These are phyloP conservation scores for Rutilus rutilus DNA, from an alignment of 2,113 vertebrate species.

Conservation along the genomic window DNA sequence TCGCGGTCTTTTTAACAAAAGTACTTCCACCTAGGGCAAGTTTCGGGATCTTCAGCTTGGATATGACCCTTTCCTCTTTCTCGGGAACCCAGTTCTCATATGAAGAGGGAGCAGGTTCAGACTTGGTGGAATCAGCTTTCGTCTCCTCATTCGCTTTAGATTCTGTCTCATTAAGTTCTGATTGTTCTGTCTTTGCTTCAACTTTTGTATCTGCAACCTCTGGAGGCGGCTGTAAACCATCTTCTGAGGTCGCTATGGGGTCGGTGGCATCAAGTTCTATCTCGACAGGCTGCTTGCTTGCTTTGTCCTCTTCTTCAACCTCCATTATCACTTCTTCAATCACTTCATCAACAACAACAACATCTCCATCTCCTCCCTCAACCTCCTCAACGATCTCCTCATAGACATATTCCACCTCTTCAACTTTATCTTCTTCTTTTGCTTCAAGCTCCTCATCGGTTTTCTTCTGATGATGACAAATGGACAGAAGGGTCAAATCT, in stretches of 20 bases:
- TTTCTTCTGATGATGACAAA: conserved; percentile 64
- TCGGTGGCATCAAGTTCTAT: background rate
- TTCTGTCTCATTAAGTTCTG: conserved; percentile 41
- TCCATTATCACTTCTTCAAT: conserved; percentile 67
- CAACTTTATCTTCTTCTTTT: conserved; percentile 51
- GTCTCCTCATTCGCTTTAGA: conserved; percentile 50
- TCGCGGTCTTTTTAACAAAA: conserved; percentile 89
- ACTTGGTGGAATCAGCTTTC: conserved; percentile 41
- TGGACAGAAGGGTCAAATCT: background rate
- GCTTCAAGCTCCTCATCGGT: conserved; percentile 44
- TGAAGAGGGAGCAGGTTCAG: conserved; percentile 5
- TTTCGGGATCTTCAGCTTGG: conserved; percentile 89
- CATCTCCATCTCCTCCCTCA: conserved; percentile 60
- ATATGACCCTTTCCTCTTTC: conserved; percentile 83
- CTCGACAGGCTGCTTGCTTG: background rate
- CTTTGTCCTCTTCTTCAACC: conserved; percentile 3
- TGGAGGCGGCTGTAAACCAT: conserved; percentile 22
- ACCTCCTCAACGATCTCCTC: conserved; percentile 69
- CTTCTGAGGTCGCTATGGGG: conserved; percentile 4
- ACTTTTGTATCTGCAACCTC: conserved; percentile 45
- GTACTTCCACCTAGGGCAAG: conserved; percentile 80
- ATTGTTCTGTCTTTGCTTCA: conserved; percentile 28
- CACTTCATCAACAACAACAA: conserved; percentile 66
- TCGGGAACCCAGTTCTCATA: conserved; percentile 65
- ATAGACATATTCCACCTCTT: conserved; percentile 57